A percentile compares a stretch with the other conserved stretches of the same genome.
Evolutionary conservation across 2,888 invertebrate genomes (phyloP).

Genomic region (Mesoligia furuncula): DNA sequence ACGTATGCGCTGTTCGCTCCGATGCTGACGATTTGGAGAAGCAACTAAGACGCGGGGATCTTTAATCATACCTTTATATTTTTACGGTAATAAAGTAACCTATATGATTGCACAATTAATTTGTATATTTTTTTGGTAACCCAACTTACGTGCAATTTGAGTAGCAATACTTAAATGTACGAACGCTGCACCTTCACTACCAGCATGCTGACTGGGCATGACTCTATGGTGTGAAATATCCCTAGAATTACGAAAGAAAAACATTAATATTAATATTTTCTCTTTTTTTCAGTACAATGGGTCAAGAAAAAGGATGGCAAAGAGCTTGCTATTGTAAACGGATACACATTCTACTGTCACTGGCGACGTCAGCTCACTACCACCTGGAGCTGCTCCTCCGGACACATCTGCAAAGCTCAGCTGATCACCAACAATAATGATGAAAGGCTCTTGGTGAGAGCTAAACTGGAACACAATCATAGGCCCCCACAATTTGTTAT

Average conservation of each 20-base stretch:
- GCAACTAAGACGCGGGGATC: no score
- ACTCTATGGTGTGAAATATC: background rate
- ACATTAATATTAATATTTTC: background rate
- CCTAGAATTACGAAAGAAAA: background rate
- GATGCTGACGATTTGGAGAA: no score
- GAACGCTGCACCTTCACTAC: background rate
- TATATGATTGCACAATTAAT: background rate
- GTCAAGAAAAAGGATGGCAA: conserved; percentile 61
- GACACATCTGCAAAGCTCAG: conserved; percentile 65
- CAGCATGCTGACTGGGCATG: background rate
- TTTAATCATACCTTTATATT: background rate
- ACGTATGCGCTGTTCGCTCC: no score
- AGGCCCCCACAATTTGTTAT: conserved; percentile 60
- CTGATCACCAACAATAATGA: conserved; percentile 49
- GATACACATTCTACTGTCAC: conserved; percentile 68
- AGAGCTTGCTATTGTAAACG: conserved; percentile 67
- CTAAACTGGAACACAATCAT: conserved; percentile 85
- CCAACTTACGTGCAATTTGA: background rate
- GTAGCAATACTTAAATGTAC: background rate
- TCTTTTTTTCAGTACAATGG: conserved; percentile 51
- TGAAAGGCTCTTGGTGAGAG: conserved; percentile 20
- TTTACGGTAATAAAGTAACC: conserved; percentile 1
- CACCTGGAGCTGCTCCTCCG: conserved; percentile 70
- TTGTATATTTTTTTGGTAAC: background rate
- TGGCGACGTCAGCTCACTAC: conserved; percentile 41